A percentile compares a stretch with the other conserved stretches of the same genome.
phyloP scores from a whole-genome alignment of 2,797 vertebrate species.

The Heliangelus exortis region DNA sequence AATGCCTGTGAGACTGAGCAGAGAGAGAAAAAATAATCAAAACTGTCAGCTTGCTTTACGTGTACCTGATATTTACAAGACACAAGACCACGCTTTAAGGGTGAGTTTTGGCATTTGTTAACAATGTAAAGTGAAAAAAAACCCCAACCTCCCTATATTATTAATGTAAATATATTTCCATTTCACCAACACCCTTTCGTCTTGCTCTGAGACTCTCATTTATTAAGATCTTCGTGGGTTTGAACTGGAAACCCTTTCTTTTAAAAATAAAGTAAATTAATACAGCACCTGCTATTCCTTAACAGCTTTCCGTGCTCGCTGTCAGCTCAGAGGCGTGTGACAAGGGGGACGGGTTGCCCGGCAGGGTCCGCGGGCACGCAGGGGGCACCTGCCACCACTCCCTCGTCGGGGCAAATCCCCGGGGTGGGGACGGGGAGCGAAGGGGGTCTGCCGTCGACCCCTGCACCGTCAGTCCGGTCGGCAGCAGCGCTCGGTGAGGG shows the following conservation, averaged over 20 bases:
- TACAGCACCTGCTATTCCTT: constrained; percentile 32
- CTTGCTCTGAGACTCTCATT: constrained; percentile 3
- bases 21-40: constrained; percentile 65
- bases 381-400: neutral
- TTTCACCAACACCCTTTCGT: constrained; percentile 31
- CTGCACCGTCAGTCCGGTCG: neutral
- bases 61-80: constrained; percentile 68
- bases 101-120: constrained; percentile 60
- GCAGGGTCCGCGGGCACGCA: neutral
- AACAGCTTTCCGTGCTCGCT: neutral
- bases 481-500: neutral
- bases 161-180: constrained; percentile 11
- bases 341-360: neutral
- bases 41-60: constrained; percentile 53
- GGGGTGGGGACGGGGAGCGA: neutral
- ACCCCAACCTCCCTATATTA: neutral
- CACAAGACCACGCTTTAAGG: constrained; percentile 54
- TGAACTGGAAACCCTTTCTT: neutral
- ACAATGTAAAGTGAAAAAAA: constrained; percentile 8
- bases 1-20: constrained; percentile 42
- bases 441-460: neutral
- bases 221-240: constrained; percentile 33
- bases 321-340: neutral
- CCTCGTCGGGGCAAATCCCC: neutral
- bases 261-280: neutral